A percentile compares a stretch with the other conserved stretches of the same genome.
These are phyloP conservation scores for Myiothlypis coronata DNA, from an alignment of 2,797 vertebrate genomes.

Conservation along the genomic window DNA sequence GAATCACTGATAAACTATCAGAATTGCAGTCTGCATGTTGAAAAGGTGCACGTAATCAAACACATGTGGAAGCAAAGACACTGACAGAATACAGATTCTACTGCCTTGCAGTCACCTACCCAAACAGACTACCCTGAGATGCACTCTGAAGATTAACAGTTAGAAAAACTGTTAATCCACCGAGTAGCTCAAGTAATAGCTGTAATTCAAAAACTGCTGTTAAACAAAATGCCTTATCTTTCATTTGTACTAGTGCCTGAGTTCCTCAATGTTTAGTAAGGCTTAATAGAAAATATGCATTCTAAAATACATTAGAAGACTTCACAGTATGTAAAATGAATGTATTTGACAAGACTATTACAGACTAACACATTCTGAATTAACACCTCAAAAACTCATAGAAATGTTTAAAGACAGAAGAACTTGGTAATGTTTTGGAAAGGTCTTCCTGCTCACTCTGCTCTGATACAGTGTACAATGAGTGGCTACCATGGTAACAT, in stretches of 20 bases:
- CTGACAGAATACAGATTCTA: accelerated
- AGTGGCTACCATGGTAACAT: neutral
- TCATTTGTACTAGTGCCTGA: neutral
- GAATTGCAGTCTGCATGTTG: accelerated
- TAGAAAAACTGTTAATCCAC: neutral
- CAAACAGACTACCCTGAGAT: neutral
- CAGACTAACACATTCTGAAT: neutral
- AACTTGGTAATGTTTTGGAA: neutral
- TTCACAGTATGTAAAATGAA: neutral
- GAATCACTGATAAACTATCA: neutral
- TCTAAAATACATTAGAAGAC: neutral
- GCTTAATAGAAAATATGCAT: neutral
- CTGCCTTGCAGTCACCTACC: neutral
- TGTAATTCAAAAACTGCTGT: neutral
- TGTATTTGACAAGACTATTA: neutral
- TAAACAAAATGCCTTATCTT: neutral
- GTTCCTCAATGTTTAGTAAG: neutral
- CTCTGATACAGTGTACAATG: neutral
- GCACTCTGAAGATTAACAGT: neutral
- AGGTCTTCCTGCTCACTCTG: neutral
- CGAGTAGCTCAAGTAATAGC: neutral
- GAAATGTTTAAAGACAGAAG: neutral
- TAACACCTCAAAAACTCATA: neutral
- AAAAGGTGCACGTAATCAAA: neutral
- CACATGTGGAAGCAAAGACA: neutral